Conservation (phyloP, 2,888 invertebrate species). For the Scaptomyza reducta region DNA sequence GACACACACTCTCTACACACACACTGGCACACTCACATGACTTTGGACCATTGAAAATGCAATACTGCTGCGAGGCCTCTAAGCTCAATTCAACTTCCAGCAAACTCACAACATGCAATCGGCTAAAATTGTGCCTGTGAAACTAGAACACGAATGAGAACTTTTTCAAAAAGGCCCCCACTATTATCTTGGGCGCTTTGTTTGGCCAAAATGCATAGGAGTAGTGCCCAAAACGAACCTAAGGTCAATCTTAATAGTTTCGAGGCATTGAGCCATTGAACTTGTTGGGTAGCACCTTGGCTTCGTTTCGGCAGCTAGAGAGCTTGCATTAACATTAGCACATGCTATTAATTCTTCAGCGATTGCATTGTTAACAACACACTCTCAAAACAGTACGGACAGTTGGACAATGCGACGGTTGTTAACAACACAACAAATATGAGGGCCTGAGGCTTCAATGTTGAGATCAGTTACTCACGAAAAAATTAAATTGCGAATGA, state of each 20-base stretch:
- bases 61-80: slow-evolving; percentile 43
- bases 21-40: slow-evolving; percentile 41
- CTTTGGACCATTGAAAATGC: slow-evolving; percentile 63
- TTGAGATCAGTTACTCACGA: slow-evolving; percentile 11
- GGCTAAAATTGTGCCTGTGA: slow-evolving; percentile 58
- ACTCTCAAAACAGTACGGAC: not conserved
- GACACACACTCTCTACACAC: slow-evolving; percentile 39
- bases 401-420: slow-evolving; percentile 31
- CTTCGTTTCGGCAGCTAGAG: slow-evolving; percentile 53
- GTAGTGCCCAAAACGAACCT: slow-evolving; percentile 46
- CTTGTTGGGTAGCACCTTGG: slow-evolving; percentile 76
- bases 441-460: slow-evolving; percentile 23
- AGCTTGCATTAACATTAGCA: slow-evolving; percentile 60
- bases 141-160: slow-evolving; percentile 83
- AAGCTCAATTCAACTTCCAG: slow-evolving; percentile 41
- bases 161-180: slow-evolving; percentile 58
- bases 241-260: slow-evolving; percentile 81
- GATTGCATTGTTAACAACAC: slow-evolving; percentile 62
- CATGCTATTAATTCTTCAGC: slow-evolving; percentile 69
- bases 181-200: slow-evolving; percentile 53
- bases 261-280: slow-evolving; percentile 79
- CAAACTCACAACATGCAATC: slow-evolving; percentile 52
- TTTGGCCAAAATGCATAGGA: slow-evolving; percentile 49
- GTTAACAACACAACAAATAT: slow-evolving; percentile 47
- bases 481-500: not conserved